A percentile compares a stretch with the other conserved stretches of the same genome.
These are phyloP conservation scores for Saccopteryx leptura DNA, from an alignment of 2,113 vertebrate genomes.

Conservation along the genomic window DNA sequence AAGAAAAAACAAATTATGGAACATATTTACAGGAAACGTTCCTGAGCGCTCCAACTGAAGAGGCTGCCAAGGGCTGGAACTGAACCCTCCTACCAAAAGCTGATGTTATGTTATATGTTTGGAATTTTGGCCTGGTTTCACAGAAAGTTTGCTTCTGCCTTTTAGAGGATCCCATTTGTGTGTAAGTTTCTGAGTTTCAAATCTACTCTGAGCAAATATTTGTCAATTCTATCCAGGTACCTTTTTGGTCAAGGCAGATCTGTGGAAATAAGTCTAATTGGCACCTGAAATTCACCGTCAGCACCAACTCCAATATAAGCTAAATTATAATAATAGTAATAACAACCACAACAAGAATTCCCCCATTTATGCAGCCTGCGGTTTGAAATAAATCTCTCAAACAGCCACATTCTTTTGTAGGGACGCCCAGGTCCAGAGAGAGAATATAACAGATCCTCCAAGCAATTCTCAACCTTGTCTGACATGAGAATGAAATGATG, in stretches of 20 bases:
- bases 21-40: not conserved
- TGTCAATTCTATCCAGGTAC: not conserved
- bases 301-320: not conserved
- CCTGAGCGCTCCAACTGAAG: not conserved
- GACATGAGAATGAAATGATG: not conserved
- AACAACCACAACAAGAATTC: not conserved
- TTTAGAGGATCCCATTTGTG: not conserved
- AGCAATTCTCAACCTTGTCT: not conserved
- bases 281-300: not conserved
- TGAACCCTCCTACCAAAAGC: not conserved
- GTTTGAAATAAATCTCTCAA: not conserved
- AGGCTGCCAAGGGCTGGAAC: not conserved
- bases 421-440: not conserved
- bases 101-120: not conserved
- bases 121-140: slow-evolving; percentile 29
- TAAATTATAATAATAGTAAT: not conserved
- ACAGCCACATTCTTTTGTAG: not conserved
- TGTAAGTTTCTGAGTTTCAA: slow-evolving; percentile 28
- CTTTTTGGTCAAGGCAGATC: slow-evolving; percentile 14
- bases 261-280: not conserved
- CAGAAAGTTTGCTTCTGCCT: slow-evolving; percentile 10
- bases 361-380: not conserved
- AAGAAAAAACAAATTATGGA: not conserved
- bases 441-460: not conserved
- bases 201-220: not conserved